Evolutionary conservation across 1,140 invertebrate genomes (phyloP), one percentile per base, ranked within the genome.

Genomic region (Bombyx mandarina): DNA sequence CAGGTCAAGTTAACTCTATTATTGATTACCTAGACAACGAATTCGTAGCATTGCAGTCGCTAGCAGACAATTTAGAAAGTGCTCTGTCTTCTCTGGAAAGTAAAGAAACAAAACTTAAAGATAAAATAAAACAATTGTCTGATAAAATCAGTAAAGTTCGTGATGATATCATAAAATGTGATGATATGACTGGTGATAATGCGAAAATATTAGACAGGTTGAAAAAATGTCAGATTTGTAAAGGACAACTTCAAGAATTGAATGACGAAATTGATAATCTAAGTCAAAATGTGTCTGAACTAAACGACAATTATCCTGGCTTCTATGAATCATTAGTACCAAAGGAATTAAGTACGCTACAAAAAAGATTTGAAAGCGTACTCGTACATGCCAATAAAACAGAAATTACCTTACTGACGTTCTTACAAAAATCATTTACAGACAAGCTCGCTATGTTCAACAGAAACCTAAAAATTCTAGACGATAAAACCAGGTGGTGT

Each of bases 401-500:
- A 42, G 93, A 93, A 79, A 91, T 91, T n/a, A 93, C 93, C 3
- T 79, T 98, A 12, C 83, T 94, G 10, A 92, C 92, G 12, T 94
- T 96, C 79, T 88, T 98, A 43, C 94, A 96, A 67, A 98, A 98
- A 83, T 91, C 95, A 62, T 95, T 96, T 75, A 92, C 92, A 51
- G 96, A 98, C 60, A 96, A 96, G 71, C 92, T 96, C 51, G 90
- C 91, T 51, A 93, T 93, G 73, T 89, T 97, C 22, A 93, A 95
- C 69, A 91, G 95, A 65, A 93, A 94, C 77, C 90, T 98, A 4
- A 89, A 90, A 49, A 92, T 93, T 2, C 92, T 94, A 52, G 93
- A 93, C 63, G 97, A 98, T 74, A 98, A 98, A 82, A 91, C 97
- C 0, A 88, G 91, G n/a, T 98, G 97, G 96, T 98, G 96, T 82